These are phyloP conservation scores for Gymnoscopelus braueri DNA, from an alignment of 2,797 vertebrate genomes.

Conservation along the genomic window DNA sequence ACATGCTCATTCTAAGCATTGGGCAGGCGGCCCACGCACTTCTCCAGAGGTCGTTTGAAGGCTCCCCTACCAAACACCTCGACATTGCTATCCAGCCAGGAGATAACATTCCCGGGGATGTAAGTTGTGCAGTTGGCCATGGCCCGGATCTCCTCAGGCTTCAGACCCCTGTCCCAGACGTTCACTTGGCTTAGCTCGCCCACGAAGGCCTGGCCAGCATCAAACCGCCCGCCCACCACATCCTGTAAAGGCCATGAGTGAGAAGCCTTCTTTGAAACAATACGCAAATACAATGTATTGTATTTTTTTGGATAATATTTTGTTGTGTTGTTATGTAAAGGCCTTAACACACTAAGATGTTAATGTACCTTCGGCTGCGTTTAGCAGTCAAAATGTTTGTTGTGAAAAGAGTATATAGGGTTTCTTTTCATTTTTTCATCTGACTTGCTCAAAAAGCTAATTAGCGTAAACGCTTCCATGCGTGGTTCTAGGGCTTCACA, in stretches of 20 bases:
- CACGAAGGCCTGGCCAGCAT: slow-evolving; percentile 97
- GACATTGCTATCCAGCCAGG: slow-evolving; percentile 93
- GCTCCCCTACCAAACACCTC: slow-evolving; percentile 94
- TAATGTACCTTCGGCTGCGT: too few relatives aligned
- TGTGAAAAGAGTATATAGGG: too few relatives aligned
- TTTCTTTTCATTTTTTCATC: too few relatives aligned
- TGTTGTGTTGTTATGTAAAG: too few relatives aligned
- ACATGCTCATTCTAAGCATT: slow-evolving; percentile 80
- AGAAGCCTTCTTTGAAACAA: too few relatives aligned
- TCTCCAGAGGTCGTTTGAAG: slow-evolving; percentile 90
- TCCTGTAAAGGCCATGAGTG: slow-evolving; percentile 82
- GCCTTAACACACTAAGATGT: too few relatives aligned
- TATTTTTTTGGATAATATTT: too few relatives aligned
- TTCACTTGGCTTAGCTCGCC: slow-evolving; percentile 98
- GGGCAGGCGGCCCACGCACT: slow-evolving; percentile 90
- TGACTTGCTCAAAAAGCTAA: too few relatives aligned
- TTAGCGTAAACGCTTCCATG: too few relatives aligned
- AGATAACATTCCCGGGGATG: slow-evolving; percentile 92
- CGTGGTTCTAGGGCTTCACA: too few relatives aligned
- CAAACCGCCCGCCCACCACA: slow-evolving; percentile 94
- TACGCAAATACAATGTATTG: too few relatives aligned
- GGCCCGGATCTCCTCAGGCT: slow-evolving; percentile 87
- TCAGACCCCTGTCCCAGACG: slow-evolving; percentile 96
- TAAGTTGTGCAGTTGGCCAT: slow-evolving; percentile 96
- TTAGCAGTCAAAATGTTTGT: too few relatives aligned